phyloP scores from a whole-genome alignment of 1,140 invertebrate species.

The Pseudoatta argentina region DNA sequence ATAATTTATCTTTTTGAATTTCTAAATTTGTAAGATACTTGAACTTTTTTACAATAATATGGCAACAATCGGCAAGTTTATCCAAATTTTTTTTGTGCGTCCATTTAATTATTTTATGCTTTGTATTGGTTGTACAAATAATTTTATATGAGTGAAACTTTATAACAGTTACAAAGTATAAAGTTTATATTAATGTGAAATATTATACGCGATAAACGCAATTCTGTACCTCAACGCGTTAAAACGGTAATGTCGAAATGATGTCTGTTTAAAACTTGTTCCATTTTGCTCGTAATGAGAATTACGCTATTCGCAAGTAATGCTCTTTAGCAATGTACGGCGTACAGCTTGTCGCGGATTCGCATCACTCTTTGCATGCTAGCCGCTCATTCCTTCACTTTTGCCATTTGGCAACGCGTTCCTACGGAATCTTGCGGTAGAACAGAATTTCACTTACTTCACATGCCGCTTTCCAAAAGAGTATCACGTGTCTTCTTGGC shows the following conservation, averaged over 20 bases:
- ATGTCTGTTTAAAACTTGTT: slow-evolving; percentile 22
- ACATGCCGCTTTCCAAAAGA: neutral
- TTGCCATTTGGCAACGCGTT: slow-evolving; percentile 44
- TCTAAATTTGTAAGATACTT: too few species aligned
- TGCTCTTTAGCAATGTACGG: neutral
- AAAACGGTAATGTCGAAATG: neutral
- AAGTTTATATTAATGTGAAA: neutral
- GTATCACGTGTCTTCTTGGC: neutral
- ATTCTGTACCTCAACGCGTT: slow-evolving; percentile 16
- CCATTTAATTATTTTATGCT: neutral
- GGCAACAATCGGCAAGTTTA: neutral
- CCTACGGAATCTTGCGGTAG: slow-evolving; percentile 22
- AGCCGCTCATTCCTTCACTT: slow-evolving; percentile 36
- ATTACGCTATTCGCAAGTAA: neutral
- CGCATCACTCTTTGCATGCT: slow-evolving; percentile 41
- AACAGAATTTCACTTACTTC: slow-evolving; percentile 14
- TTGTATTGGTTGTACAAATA: neutral
- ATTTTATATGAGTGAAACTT: neutral
- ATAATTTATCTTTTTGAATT: slow-evolving; percentile 1
- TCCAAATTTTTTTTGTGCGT: neutral
- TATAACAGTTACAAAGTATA: neutral
- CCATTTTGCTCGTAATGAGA: slow-evolving; percentile 16
- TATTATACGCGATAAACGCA: neutral
- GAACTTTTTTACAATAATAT: neutral
- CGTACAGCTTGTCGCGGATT: slow-evolving; percentile 39